Evolutionary conservation across 1,140 invertebrate genomes (phyloP), one percentile per base, ranked within the genome.

Genomic region (Magallana ariakensis): DNA sequence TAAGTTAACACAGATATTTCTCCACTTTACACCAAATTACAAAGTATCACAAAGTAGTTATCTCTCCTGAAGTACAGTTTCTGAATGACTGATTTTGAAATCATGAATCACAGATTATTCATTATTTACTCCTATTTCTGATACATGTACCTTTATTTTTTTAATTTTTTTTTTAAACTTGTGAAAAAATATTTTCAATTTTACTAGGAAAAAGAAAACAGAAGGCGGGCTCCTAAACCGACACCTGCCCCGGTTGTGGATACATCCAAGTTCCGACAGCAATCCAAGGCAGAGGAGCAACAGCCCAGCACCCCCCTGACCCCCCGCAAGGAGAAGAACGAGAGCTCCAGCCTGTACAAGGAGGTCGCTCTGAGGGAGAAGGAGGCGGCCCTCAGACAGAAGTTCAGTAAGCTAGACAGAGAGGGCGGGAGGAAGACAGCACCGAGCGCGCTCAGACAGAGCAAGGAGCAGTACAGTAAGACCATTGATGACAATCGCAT

Each of bases 241-340:
- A 55, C 56, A n/a, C 87, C 86, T 26, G 88, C 91, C n/a, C 91
- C 91, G 53, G 57, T 88, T 60, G 91, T 92, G 5, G 85, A 92
- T 33, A 88, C 88, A 11, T 66, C 85, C 3, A 88, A 87, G 58
- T 92, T 86, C 60, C 80, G 66, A 26, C 56, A 87, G 57, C 10
- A 26, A 13, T 75, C 66, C 5, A 88, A 88, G 11, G 22, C 55
- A 0, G 46, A 70, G 33, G 81, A 84, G 33, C 33, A 46, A 26
- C 22, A 75, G 56, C 85, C 83, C 3, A 15, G 87, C 11, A 91
- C 91, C 9, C 91, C 91, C 13, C 56, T 90, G 13, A 88, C 91
- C 53, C 91, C 91, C 6, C 83, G 90, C 3, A 87, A 85, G 82
- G 86, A 85, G 58, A 89, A 88, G 62, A 75, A 19, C 57, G 62